phyloP scores from a whole-genome alignment of 2,888 invertebrate species.

The Drosophila cognata region DNA sequence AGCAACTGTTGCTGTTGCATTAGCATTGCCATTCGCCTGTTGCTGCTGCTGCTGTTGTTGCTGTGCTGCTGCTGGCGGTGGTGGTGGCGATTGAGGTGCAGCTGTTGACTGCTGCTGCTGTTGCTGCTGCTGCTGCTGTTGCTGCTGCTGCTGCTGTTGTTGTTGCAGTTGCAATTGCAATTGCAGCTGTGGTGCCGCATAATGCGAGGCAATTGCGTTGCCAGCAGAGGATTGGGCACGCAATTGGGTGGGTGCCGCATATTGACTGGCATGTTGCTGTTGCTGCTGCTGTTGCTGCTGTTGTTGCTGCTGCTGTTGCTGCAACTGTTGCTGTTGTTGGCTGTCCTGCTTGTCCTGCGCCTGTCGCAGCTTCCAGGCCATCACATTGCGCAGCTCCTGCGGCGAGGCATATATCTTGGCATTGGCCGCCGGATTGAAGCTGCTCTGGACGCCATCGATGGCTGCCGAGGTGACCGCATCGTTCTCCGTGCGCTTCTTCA shows the following conservation, averaged over 20 bases:
- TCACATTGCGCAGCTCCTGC: conserved; percentile 91
- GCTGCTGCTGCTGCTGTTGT: conserved; percentile 46
- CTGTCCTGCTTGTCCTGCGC: conserved; percentile 64
- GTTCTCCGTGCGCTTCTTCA: conserved; percentile 82
- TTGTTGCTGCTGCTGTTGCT: conserved; percentile 43
- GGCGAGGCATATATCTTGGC: conserved; percentile 96
- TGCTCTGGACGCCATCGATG: conserved; percentile 89
- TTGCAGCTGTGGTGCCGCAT: conserved; percentile 82
- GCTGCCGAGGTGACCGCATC: conserved; percentile 81
- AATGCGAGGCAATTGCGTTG: conserved; percentile 51
- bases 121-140: conserved; percentile 43
- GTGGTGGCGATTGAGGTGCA: conserved; percentile 79
- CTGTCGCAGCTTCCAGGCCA: conserved; percentile 85
- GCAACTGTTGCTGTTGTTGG: conserved; percentile 55
- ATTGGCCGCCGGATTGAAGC: conserved; percentile 94
- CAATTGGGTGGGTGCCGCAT: conserved; percentile 85
- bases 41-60: conserved; percentile 69
- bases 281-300: conserved; percentile 43
- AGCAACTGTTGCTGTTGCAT: conserved; percentile 46
- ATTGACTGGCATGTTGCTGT: conserved; percentile 84
- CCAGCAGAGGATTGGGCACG: conserved; percentile 38
- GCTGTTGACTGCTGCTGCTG: conserved; percentile 48
- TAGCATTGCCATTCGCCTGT: conserved; percentile 3
- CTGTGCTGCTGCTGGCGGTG: conserved; percentile 83
- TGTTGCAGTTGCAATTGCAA: conserved; percentile 79